phyloP scores from a whole-genome alignment of 1,140 invertebrate species.

The Choristoneura fumiferana region DNA sequence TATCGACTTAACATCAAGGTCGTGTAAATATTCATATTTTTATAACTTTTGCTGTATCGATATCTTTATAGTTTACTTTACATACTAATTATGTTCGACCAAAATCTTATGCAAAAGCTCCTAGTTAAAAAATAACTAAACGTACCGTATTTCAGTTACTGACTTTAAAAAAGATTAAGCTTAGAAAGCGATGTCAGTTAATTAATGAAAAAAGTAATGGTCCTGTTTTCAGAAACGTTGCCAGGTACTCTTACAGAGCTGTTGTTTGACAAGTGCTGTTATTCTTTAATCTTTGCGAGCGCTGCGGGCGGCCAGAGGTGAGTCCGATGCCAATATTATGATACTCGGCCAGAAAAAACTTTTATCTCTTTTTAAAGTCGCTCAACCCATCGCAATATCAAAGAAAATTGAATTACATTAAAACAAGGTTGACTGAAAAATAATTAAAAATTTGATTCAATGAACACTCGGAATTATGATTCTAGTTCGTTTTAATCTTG shows the following conservation, averaged over 20 bases:
- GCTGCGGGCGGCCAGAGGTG: neutral
- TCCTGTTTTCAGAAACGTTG: neutral
- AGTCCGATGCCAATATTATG: slow-evolving; percentile 1
- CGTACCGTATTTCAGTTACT: no score
- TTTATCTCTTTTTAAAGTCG: slow-evolving; percentile 25
- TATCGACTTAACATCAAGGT: no score
- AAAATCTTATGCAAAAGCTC: no score
- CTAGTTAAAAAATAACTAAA: no score
- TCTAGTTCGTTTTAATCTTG: neutral
- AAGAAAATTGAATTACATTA: slow-evolving; percentile 33
- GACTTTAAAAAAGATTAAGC: no score
- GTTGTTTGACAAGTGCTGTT: neutral
- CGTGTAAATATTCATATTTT: no score
- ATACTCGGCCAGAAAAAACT: slow-evolving; percentile 13
- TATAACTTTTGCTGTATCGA: no score
- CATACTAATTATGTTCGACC: no score
- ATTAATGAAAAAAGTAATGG: no score
- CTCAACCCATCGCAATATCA: slow-evolving; percentile 24
- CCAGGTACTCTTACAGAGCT: neutral
- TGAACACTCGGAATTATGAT: neutral
- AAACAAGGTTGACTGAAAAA: slow-evolving; percentile 23
- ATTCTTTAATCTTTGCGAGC: slow-evolving; percentile 1
- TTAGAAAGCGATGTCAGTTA: no score
- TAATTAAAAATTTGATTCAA: slow-evolving; percentile 20
- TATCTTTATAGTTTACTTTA: no score